A percentile compares a stretch with the other conserved stretches of the same genome.
phyloP scores from a whole-genome alignment of 2,888 invertebrate species.

The Drosophila cognata region DNA sequence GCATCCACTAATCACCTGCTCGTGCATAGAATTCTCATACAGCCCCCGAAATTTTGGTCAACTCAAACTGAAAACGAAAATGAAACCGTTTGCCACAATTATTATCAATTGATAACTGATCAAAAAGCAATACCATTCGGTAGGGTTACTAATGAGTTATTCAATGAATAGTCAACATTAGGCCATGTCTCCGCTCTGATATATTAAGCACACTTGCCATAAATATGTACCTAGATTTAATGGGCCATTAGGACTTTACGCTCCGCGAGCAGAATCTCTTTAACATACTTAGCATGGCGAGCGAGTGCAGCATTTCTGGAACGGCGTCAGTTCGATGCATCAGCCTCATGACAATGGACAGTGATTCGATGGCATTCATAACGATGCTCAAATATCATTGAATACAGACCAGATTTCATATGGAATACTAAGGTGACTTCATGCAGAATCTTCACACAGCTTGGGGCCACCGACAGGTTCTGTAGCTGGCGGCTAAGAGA shows the following conservation, averaged over 20 bases:
- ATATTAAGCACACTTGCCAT: slow-evolving; percentile 1
- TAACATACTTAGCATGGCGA: slow-evolving; percentile 9
- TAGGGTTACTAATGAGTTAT: slow-evolving; percentile 17
- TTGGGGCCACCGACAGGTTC: slow-evolving; percentile 11
- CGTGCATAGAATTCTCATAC: slow-evolving; percentile 55
- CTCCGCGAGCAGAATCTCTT: too few relatives aligned
- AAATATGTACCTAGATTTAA: slow-evolving; percentile 2
- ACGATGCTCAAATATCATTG: slow-evolving; percentile 12
- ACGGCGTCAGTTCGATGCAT: slow-evolving; percentile 5
- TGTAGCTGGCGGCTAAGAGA: slow-evolving; percentile 10
- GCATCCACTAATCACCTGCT: slow-evolving; percentile 60
- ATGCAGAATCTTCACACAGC: slow-evolving; percentile 18
- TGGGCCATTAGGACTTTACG: neutral
- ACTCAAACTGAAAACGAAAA: slow-evolving; percentile 16
- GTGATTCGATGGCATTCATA: slow-evolving; percentile 1
- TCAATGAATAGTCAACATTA: slow-evolving; percentile 40
- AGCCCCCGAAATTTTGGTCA: slow-evolving; percentile 1
- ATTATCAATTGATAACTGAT: slow-evolving; percentile 33
- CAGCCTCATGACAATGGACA: slow-evolving; percentile 6
- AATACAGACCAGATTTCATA: neutral
- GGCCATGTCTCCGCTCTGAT: slow-evolving; percentile 18
- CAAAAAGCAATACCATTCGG: slow-evolving; percentile 10
- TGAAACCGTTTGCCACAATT: slow-evolving; percentile 35
- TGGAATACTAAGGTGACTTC: slow-evolving; percentile 1
- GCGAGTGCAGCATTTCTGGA: slow-evolving; percentile 18